Evolutionary conservation across 2,113 vertebrate genomes (phyloP).

Genomic region (Tenebrosternarchus preto): DNA sequence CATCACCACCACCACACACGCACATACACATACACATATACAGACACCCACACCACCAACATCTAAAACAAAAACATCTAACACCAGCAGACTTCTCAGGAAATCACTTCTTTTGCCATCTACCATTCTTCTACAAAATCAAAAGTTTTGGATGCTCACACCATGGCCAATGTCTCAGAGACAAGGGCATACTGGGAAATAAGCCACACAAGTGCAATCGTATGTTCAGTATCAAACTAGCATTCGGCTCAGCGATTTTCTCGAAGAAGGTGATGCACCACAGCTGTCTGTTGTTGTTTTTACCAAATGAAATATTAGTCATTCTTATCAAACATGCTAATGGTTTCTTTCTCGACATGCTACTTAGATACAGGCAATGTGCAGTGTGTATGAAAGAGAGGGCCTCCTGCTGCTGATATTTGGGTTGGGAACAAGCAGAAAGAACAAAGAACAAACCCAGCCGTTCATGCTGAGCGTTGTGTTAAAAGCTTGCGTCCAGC

Average conservation of each 20-base stretch:
- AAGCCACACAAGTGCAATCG: constrained; percentile 49
- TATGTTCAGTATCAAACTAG: constrained; percentile 54
- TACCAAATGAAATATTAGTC: constrained; percentile 53
- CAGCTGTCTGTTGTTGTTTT: constrained; percentile 12
- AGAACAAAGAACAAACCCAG: not conserved
- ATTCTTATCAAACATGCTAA: constrained; percentile 22
- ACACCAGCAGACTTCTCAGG: not conserved
- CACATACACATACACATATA: too few relatives aligned
- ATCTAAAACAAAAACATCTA: not conserved
- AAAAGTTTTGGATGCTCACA: constrained; percentile 10
- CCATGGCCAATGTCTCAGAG: too few relatives aligned
- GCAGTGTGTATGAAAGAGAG: constrained; percentile 50
- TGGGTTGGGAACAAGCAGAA: not conserved
- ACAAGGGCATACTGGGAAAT: constrained; percentile 40
- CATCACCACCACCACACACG: too few relatives aligned
- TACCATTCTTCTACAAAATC: not conserved
- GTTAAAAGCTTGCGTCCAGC: constrained; percentile 6
- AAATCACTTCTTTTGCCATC: constrained; percentile 10
- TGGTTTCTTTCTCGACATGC: constrained; percentile 15
- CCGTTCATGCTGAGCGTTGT: not conserved
- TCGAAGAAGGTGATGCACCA: constrained; percentile 40
- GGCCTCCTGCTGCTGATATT: constrained; percentile 41
- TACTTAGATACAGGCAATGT: constrained; percentile 49
- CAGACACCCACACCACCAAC: too few relatives aligned
- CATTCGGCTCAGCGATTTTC: constrained; percentile 44